These are phyloP conservation scores for Zelostemma sp. DNA, from an alignment of 1,140 invertebrate genomes.

Conservation along the genomic window DNA sequence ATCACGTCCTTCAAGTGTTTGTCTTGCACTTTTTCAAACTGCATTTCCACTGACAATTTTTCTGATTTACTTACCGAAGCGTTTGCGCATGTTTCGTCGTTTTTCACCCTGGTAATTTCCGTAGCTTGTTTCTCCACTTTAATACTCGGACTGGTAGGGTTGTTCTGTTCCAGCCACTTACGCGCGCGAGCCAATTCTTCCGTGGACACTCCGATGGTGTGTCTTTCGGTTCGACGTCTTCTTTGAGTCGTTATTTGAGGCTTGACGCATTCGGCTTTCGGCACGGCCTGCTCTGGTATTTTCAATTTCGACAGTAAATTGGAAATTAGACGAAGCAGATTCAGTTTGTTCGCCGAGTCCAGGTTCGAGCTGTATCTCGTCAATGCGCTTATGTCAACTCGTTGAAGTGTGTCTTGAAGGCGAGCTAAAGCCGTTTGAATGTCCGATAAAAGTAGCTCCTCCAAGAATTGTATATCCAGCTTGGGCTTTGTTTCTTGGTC, in stretches of 20 bases:
- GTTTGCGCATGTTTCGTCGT: slow-evolving; percentile 14
- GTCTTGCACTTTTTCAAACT: slow-evolving; percentile 42
- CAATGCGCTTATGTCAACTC: slow-evolving; percentile 68
- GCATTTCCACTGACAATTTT: slow-evolving; percentile 11
- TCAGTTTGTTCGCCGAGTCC: slow-evolving; percentile 72
- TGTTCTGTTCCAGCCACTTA: slow-evolving; percentile 78
- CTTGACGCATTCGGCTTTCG: slow-evolving; percentile 32
- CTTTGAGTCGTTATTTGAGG: slow-evolving; percentile 56
- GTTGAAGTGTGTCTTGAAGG: slow-evolving; percentile 78
- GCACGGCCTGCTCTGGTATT: slow-evolving; percentile 61
- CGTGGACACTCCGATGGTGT: slow-evolving; percentile 84
- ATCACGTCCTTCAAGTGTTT: slow-evolving; percentile 66
- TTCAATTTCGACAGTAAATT: slow-evolving; percentile 80
- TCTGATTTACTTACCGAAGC: slow-evolving; percentile 20
- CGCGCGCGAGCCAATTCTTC: slow-evolving; percentile 83
- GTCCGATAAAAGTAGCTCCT: slow-evolving; percentile 77
- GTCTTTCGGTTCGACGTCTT: slow-evolving; percentile 73
- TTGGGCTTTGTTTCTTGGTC: slow-evolving; percentile 44
- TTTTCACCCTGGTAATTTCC: slow-evolving; percentile 12
- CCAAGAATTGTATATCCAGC: slow-evolving; percentile 60
- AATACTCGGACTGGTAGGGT: slow-evolving; percentile 18
- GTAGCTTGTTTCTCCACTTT: neutral
- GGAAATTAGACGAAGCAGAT: slow-evolving; percentile 80
- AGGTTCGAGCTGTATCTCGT: slow-evolving; percentile 68
- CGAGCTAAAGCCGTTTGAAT: slow-evolving; percentile 82